A percentile compares a stretch with the other conserved stretches of the same genome.
Evolutionary conservation across 2,113 vertebrate species (phyloP).

Genomic region (Xiphophorus hellerii): DNA sequence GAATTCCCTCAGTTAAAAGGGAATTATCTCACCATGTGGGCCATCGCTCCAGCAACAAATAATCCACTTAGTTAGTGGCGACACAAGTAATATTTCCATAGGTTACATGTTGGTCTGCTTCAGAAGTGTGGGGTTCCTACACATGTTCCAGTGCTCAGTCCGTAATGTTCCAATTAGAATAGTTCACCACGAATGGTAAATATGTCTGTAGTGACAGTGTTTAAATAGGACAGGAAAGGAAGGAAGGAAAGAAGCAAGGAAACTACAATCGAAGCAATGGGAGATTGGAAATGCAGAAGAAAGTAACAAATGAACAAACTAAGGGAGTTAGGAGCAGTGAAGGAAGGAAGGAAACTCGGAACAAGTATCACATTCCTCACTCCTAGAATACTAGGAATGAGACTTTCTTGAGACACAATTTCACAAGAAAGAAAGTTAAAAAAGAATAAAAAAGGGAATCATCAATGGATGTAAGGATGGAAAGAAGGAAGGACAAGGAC

Average conservation of each 20-base stretch:
- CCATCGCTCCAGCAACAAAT: constrained; percentile 27
- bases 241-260: no score
- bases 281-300: background rate
- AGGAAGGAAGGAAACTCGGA: background rate
- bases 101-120: constrained; percentile 9
- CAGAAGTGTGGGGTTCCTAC: background rate
- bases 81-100: constrained; percentile 8
- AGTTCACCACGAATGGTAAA: background rate
- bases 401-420: no score
- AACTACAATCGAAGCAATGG: no score
- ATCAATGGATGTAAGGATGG: no score
- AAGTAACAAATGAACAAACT: no score
- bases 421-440: no score
- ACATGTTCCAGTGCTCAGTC: background rate
- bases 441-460: no score
- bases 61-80: constrained; percentile 27
- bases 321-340: no score
- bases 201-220: background rate
- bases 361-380: background rate
- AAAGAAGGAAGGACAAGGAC: background rate
- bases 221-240: background rate
- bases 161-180: background rate
- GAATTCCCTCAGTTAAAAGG: constrained; percentile 23
- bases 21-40: constrained; percentile 13
- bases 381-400: background rate